Evolutionary conservation across 1,140 invertebrate genomes (phyloP).

Genomic region (Myzus persicae): DNA sequence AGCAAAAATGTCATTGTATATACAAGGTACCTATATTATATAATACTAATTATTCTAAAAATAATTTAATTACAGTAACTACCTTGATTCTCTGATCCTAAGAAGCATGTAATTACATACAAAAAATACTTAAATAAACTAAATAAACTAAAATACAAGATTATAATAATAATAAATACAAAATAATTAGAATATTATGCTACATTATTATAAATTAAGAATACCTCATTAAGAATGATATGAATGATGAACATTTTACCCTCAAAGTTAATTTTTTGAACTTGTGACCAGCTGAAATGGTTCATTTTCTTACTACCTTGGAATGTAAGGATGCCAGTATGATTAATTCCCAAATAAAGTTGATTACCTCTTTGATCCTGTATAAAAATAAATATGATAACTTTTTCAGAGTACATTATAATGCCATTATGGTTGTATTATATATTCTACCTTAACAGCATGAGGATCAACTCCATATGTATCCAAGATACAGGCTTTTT

Average conservation of each 20-base stretch:
- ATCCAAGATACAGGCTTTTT: conserved; percentile 87
- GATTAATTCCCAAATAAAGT: conserved; percentile 93
- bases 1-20: background rate
- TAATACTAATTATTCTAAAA: conserved; percentile 34
- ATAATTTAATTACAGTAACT: conserved; percentile 63
- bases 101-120: conserved; percentile 59
- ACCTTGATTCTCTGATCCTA: conserved; percentile 73
- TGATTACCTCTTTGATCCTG: conserved; percentile 90
- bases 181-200: conserved; percentile 19
- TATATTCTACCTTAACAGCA: conserved; percentile 88
- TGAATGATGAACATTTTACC: conserved; percentile 98
- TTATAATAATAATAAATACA: conserved; percentile 15
- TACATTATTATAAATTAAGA: conserved; percentile 42
- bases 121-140: conserved; percentile 52
- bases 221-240: conserved; percentile 77
- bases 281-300: conserved; percentile 94
- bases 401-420: conserved; percentile 36
- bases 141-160: conserved; percentile 12
- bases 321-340: conserved; percentile 93
- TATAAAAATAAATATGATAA: conserved; percentile 61
- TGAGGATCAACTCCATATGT: conserved; percentile 98
- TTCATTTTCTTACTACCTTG: conserved; percentile 91
- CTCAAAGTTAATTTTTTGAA: conserved; percentile 95
- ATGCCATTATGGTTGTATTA: conserved; percentile 47
- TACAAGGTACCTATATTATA: too few relatives aligned